Evolutionary conservation across 1,140 invertebrate species (phyloP).

Genomic region (Helicoverpa zea): DNA sequence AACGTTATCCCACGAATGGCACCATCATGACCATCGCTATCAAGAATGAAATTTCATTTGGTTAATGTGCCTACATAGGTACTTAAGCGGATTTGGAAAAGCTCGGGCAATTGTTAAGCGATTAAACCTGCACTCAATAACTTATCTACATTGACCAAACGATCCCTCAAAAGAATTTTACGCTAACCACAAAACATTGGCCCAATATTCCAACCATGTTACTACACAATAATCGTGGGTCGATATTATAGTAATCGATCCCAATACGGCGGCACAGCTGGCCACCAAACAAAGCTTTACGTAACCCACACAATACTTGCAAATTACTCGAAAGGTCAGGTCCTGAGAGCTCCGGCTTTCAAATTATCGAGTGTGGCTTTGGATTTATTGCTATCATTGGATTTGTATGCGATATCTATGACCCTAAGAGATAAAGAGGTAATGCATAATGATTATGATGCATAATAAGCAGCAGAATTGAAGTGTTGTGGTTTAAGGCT

Average conservation of each 20-base stretch:
- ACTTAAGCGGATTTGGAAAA: no score
- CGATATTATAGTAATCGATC: slow-evolving; percentile 37
- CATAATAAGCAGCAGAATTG: no score
- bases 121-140: no score
- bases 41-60: no score
- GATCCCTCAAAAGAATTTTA: background rate
- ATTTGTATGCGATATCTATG: background rate
- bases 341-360: background rate
- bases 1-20: no score
- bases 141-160: background rate
- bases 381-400: background rate
- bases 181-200: slow-evolving; percentile 12
- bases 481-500: no score
- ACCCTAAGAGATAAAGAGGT: no score
- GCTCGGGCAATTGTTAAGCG: no score
- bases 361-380: background rate
- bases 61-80: no score
- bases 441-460: no score
- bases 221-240: slow-evolving; percentile 28
- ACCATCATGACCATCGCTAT: no score
- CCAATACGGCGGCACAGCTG: slow-evolving; percentile 39
- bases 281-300: slow-evolving; percentile 39
- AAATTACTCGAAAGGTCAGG: slow-evolving; percentile 43
- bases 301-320: slow-evolving; percentile 43
- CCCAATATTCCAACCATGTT: slow-evolving; percentile 7